Percentiles rank a stretch among this genome's conserved stretches.
phyloP scores from a whole-genome alignment of 2,113 vertebrate genomes.

The Gracilinanus agilis region DNA sequence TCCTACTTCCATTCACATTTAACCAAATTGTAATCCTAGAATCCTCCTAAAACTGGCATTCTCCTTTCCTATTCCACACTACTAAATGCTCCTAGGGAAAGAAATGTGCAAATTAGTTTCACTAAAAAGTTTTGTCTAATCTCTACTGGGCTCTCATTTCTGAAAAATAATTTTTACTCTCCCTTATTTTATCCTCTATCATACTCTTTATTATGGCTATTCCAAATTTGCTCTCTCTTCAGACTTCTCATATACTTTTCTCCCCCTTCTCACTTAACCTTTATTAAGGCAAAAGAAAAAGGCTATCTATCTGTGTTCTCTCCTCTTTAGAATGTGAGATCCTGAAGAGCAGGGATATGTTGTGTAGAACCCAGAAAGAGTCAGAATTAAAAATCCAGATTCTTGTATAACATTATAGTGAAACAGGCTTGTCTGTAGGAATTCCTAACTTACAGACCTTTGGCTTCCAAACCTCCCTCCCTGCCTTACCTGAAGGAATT shows the following conservation, averaged over 20 bases:
- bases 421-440: too few species aligned
- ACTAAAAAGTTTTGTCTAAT: neutral
- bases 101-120: neutral
- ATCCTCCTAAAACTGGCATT: neutral
- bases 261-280: neutral
- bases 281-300: neutral
- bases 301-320: neutral
- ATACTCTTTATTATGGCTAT: neutral
- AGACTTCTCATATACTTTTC: neutral
- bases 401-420: too few species aligned
- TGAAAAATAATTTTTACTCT: neutral
- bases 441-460: too few species aligned
- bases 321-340: neutral
- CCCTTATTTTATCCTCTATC: neutral
- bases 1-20: neutral
- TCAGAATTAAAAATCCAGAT: too few species aligned
- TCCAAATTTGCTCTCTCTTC: neutral
- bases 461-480: too few species aligned
- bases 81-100: neutral
- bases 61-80: neutral
- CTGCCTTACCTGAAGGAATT: too few species aligned
- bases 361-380: too few species aligned
- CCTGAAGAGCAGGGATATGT: neutral
- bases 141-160: neutral
- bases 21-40: neutral